Conservation (phyloP, 2,113 vertebrate genomes). For the Notechis scutatus region DNA sequence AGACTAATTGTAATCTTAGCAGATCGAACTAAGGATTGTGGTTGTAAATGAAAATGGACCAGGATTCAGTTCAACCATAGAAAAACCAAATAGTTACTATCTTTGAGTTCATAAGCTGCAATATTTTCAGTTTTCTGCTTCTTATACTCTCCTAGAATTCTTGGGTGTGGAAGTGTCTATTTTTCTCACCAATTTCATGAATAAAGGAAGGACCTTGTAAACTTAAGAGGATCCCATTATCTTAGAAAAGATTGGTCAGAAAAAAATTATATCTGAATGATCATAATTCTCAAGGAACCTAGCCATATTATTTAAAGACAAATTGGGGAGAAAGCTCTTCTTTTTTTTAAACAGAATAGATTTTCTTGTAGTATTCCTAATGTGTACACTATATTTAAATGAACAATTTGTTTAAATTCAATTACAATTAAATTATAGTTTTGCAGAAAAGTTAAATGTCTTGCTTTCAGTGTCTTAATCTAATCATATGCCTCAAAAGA, state of each 20-base stretch:
- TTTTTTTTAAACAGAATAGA: not conserved
- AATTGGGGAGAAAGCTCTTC: not conserved
- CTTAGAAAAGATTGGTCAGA: not conserved
- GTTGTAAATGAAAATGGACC: not conserved
- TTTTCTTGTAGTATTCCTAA: not conserved
- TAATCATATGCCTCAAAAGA: not conserved
- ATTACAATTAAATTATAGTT: not conserved
- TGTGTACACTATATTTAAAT: not conserved
- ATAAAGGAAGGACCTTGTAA: not conserved
- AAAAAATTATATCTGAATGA: not conserved
- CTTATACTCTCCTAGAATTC: not conserved
- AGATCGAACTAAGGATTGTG: not conserved
- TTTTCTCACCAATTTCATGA: not conserved
- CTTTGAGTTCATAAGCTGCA: not conserved
- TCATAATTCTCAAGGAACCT: not conserved
- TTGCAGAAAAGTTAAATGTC: not conserved
- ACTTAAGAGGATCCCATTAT: not conserved
- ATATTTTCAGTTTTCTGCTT: not conserved
- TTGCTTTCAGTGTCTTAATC: not conserved
- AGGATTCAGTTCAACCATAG: not conserved
- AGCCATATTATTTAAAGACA: not conserved
- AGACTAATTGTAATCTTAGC: slow-evolving; percentile 9
- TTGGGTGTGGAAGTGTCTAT: not conserved
- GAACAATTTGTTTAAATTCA: not conserved
- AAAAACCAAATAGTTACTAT: no score